These are phyloP conservation scores for Pelmatolapia mariae DNA, from an alignment of 2,113 vertebrate genomes.

Conservation along the genomic window DNA sequence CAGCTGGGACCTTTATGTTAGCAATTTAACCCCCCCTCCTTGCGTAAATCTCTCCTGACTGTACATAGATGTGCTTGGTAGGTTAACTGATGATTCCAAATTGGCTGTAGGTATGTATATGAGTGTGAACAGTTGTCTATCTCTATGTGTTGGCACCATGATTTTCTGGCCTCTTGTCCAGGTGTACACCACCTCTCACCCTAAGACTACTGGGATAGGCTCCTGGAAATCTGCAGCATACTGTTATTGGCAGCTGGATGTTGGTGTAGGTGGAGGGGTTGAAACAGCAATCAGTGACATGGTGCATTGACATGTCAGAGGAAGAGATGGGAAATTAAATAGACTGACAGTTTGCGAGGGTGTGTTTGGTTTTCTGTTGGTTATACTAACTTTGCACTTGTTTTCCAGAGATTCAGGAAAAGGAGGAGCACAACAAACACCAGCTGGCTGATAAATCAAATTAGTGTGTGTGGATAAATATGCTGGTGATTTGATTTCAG, in stretches of 20 bases:
- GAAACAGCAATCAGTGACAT: background rate
- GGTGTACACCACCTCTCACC: background rate
- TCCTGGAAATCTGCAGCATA: background rate
- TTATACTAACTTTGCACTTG: background rate
- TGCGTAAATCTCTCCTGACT: background rate
- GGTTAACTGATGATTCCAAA: background rate
- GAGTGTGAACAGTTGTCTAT: fast-evolving
- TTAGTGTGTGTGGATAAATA: background rate
- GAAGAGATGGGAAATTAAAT: background rate
- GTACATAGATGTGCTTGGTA: background rate
- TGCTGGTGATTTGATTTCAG: background rate
- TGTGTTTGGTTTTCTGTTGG: background rate
- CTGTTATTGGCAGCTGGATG: background rate
- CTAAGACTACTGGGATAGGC: fast-evolving
- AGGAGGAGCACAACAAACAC: background rate
- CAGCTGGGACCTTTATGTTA: background rate
- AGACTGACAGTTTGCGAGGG: background rate
- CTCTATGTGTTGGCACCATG: background rate
- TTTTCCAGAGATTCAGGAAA: background rate
- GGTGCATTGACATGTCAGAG: background rate
- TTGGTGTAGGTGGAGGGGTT: background rate
- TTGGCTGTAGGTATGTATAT: background rate
- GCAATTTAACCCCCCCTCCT: background rate
- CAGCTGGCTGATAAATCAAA: background rate
- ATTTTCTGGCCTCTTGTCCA: background rate